These are phyloP conservation scores for Climacteris rufus DNA, from an alignment of 2,113 vertebrate genomes.

Conservation along the genomic window DNA sequence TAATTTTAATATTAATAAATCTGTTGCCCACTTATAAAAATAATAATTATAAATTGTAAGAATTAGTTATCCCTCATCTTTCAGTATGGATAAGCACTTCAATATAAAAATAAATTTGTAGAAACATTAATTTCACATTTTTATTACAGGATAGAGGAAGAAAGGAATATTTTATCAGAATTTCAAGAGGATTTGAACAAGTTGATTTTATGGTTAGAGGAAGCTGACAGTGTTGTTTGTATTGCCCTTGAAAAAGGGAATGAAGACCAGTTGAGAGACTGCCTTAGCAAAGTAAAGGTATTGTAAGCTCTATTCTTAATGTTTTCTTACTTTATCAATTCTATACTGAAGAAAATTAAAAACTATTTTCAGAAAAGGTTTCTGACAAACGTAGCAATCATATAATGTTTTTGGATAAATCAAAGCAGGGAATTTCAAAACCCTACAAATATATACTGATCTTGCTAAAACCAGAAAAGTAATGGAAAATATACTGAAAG, in stretches of 20 bases:
- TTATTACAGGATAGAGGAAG: constrained; percentile 80
- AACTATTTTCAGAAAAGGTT: neutral
- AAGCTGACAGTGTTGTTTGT: constrained; percentile 69
- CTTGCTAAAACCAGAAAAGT: neutral
- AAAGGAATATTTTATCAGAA: constrained; percentile 75
- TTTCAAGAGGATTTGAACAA: constrained; percentile 85
- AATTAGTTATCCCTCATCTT: neutral
- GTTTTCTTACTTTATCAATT: neutral
- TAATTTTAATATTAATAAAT: neutral
- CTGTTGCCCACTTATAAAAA: neutral
- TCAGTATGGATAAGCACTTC: neutral
- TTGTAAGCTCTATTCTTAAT: neutral
- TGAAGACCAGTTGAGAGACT: constrained; percentile 83
- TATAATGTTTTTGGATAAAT: neutral
- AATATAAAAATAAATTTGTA: neutral
- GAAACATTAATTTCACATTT: neutral
- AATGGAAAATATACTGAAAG: neutral
- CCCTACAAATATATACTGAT: neutral
- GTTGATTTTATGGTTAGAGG: constrained; percentile 86
- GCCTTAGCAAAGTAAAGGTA: constrained; percentile 91
- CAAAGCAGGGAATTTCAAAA: neutral
- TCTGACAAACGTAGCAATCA: neutral
- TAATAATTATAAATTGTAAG: neutral
- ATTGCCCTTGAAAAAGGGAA: constrained; percentile 80
- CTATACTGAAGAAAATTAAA: neutral